Base-by-base conservation (phyloP, 2,888 invertebrate species). In the Tinea trinotella region DNA sequence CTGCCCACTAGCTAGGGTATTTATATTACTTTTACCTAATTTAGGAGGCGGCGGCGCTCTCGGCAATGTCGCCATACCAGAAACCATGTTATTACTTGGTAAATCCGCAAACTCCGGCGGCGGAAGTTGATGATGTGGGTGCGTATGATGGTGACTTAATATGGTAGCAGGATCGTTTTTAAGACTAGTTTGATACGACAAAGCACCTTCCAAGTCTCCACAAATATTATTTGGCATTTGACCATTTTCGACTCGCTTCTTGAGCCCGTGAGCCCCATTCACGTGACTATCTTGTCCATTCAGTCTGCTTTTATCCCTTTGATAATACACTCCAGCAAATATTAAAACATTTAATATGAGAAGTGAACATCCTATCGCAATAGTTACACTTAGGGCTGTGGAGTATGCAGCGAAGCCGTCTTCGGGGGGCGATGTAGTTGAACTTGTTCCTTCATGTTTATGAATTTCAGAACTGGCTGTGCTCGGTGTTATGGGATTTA, bases 261-360 rank as follows among this genome's bases (percentile, higher is more conserved):
- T 90, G 53, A 88, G 79, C 7, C 52, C 58, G 65, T 86, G 86
- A 1, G 82, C 72, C 0, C 86, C 83, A 56, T 85, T 90, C 6
- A 84, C 71, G 56, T 86, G 88, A 17, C 81, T 83, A 6, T 86
- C 87, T 64, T 87, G 88, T 9, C 88, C 88, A 58, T 91, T 84
- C 85, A 93, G 90, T 60, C 93, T 88, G 58, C 93, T 92, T 73
- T 95, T 95, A 68, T 95, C 95, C 54, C 95, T 88, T 69, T 97
- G 97, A 70, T 97, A 97, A 73, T 97, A 97, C 0, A 97, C 95
- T 2, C 96, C 97, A 54, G 97, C 97, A 70, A 97, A 97, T 67
- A 98, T 96, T 20, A 97, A 84, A 48, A 97, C 94, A 71, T 98
- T 98, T 2, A 98, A 85, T 64, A 97, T 95, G 17, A 98, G 88